Base-by-base conservation (phyloP, 2,113 vertebrate genomes). In the Orthonyx spaldingii region DNA sequence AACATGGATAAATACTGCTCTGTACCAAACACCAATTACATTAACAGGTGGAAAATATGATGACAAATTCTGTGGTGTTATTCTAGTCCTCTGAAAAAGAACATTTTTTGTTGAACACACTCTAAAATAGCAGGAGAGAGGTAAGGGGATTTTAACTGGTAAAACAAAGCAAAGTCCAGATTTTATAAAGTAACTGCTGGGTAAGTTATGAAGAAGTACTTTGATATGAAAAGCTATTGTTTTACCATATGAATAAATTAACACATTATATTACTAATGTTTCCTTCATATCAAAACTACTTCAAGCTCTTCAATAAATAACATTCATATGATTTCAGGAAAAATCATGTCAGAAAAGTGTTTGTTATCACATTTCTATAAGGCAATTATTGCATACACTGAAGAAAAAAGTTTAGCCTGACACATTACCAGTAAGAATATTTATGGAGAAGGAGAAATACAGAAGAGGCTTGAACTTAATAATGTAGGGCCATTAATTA, bases 401-500 rank as follows among this genome's bases (percentile, higher is more conserved):
- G 71, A 92, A 79, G 75, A 90, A 65, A 88, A 90, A 96, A 95
- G 89, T 94, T 97, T 85, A 70, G n/a, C 84, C 88, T 47, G 55
- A 81, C 84, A 94, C 37, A 79, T 76, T 89, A 75, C 44, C 72
- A 70, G 32, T 60, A 64, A 71, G 27, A 89, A 79, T 85, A 95
- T 93, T 97, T 92, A 85, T 66, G 84, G 42, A 75, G 66, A 94
- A 96, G 44, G 69, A 94, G 86, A 96, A 96, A 96, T 47, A 78
- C 76, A 95, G 65, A 95, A 90, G 75, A 86, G 22, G 33, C 39
- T 85, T 94, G 80, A 83, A 92, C 94, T 96, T 97, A 93, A 95
- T 96, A 97, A 72, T 70, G 74, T 74, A 92, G 78, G 59, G 86
- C 56, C 86, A 96, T 97, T 97, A 98, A 98, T 98, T 97, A 97